phyloP scores from a whole-genome alignment of 2,888 invertebrate genomes.

The Orchesella flavescens region DNA sequence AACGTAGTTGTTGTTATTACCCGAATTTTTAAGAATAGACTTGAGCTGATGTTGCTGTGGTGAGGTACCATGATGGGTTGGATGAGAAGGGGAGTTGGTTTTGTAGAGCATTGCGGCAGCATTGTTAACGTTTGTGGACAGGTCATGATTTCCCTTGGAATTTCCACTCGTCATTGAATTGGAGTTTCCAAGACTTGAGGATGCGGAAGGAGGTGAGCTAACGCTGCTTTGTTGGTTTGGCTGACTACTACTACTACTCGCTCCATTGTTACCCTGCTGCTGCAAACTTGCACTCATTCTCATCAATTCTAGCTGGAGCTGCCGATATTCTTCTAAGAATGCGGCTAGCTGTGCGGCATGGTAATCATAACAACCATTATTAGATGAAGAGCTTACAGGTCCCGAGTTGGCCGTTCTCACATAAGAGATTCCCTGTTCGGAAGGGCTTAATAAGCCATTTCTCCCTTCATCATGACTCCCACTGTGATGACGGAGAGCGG shows the following conservation, averaged over 20 bases:
- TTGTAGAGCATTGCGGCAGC: slow-evolving; percentile 19
- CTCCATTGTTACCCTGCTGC: slow-evolving; percentile 29
- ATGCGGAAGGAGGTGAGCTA: slow-evolving; percentile 20
- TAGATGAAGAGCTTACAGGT: slow-evolving; percentile 42
- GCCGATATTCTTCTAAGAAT: slow-evolving; percentile 86
- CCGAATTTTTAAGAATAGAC: slow-evolving; percentile 70
- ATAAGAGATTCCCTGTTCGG: slow-evolving; percentile 73
- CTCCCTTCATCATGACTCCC: slow-evolving; percentile 54
- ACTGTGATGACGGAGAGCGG: slow-evolving; percentile 73
- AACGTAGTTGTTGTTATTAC: slow-evolving; percentile 69
- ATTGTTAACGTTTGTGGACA: slow-evolving; percentile 39
- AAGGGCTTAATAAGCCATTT: slow-evolving; percentile 41
- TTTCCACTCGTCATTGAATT: slow-evolving; percentile 19
- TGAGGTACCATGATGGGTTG: slow-evolving; percentile 9
- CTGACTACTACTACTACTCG: neutral
- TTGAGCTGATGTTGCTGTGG: slow-evolving; percentile 67
- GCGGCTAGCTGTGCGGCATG: slow-evolving; percentile 86
- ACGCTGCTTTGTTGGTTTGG: slow-evolving; percentile 12
- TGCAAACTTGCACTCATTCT: slow-evolving; percentile 78
- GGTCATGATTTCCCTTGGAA: neutral
- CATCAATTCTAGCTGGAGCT: slow-evolving; percentile 84
- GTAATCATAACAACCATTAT: slow-evolving; percentile 81
- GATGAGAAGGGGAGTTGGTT: slow-evolving; percentile 11
- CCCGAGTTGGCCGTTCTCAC: slow-evolving; percentile 66
- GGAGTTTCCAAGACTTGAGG: slow-evolving; percentile 30